Percentiles rank a stretch among this genome's conserved stretches.
These are phyloP conservation scores for Chaetops frenatus DNA, from an alignment of 2,113 vertebrate species.

Conservation along the genomic window DNA sequence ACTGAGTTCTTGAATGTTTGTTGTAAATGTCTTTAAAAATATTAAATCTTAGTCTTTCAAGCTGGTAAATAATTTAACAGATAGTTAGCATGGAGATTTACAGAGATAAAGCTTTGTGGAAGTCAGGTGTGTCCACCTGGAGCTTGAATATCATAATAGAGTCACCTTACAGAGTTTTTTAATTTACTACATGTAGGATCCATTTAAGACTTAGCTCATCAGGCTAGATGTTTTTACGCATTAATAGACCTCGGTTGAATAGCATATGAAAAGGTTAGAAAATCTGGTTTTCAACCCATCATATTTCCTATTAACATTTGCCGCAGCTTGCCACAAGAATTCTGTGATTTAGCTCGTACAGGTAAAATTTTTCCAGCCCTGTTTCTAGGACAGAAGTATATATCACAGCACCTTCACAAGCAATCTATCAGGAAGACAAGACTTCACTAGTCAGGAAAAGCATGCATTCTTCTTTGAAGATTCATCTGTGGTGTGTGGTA, in stretches of 20 bases:
- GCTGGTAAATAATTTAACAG: neutral
- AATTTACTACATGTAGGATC: neutral
- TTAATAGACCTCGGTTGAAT: fast-evolving
- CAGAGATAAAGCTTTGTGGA: neutral
- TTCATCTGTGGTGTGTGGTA: neutral
- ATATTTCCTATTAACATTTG: neutral
- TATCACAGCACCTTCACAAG: neutral
- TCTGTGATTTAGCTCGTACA: neutral
- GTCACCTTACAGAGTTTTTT: neutral
- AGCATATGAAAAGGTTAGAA: neutral
- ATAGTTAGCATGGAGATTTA: neutral
- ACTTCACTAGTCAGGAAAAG: neutral
- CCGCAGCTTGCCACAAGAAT: neutral
- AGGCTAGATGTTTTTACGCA: neutral
- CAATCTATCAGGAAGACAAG: neutral
- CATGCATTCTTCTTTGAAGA: neutral
- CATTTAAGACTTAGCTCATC: neutral
- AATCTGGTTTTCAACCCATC: neutral
- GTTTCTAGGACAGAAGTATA: neutral
- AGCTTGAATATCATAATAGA: neutral
- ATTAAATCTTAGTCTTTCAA: neutral
- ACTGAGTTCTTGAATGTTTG: neutral
- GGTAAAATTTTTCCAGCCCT: neutral
- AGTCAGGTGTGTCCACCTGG: neutral
- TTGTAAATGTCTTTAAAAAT: neutral